phyloP scores from a whole-genome alignment of 2,113 vertebrate genomes.

The Zosterops borbonicus region DNA sequence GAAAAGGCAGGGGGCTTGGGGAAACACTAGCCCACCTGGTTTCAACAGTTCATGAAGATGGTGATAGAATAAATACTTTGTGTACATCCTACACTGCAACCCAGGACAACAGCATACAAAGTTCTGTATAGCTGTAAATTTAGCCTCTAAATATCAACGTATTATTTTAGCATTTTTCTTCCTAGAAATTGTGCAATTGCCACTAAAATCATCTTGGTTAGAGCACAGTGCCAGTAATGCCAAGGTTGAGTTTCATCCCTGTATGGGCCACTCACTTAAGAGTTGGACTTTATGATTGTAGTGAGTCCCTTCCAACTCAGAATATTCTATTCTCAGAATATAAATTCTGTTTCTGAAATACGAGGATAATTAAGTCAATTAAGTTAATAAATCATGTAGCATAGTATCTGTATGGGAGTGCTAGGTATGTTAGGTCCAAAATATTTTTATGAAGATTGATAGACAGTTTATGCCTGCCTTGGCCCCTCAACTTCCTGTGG shows the following conservation, averaged over 20 bases:
- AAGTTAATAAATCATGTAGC: not conserved
- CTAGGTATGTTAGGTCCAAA: not conserved
- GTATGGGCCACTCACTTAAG: not conserved
- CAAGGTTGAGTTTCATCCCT: not conserved
- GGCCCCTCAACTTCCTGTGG: accelerated
- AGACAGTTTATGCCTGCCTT: not conserved
- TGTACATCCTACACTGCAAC: too few species aligned
- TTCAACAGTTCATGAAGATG: too few species aligned
- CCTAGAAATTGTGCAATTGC: not conserved
- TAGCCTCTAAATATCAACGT: not conserved
- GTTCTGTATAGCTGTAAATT: not conserved
- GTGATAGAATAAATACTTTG: too few species aligned
- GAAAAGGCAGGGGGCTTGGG: too few species aligned
- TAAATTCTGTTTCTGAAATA: not conserved
- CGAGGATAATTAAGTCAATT: not conserved
- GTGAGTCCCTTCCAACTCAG: not conserved
- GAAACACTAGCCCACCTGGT: too few species aligned
- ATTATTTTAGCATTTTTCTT: not conserved
- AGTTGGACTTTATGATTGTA: not conserved
- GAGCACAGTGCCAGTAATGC: accelerated
- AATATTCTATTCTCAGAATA: not conserved
- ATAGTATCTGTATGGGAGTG: not conserved
- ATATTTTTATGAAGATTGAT: not conserved
- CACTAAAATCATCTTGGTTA: not conserved
- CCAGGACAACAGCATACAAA: not conserved